A percentile compares a stretch with the other conserved stretches of the same genome.
Evolutionary conservation across 2,888 invertebrate genomes (phyloP).

Genomic region (Ormia ochracea): DNA sequence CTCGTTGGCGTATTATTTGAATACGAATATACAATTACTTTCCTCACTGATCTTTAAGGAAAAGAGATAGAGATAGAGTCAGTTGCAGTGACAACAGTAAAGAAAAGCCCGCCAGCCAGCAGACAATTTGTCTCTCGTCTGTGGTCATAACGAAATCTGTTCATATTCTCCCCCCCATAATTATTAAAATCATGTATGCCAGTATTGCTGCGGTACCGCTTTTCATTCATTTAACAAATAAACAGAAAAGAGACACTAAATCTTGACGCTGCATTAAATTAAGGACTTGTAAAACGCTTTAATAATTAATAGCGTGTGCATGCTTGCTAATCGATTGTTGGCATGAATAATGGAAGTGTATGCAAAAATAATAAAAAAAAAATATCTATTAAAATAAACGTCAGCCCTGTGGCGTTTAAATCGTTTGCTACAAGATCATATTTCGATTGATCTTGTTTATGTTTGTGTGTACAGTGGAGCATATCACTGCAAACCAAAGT

Average conservation of each 20-base stretch:
- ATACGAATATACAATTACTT: neutral
- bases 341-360: constrained; percentile 27
- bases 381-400: constrained; percentile 20
- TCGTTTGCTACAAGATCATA: neutral
- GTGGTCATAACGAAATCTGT: neutral
- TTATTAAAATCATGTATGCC: neutral
- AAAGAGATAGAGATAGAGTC: neutral
- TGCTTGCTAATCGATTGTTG: constrained; percentile 7
- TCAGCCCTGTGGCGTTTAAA: neutral
- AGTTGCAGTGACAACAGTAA: neutral
- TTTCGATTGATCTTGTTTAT: constrained; percentile 12
- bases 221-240: constrained; percentile 4
- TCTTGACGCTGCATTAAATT: constrained; percentile 14
- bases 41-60: neutral
- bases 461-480: no score
- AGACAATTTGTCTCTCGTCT: constrained; percentile 20
- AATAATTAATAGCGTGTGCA: constrained; percentile 14
- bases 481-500: neutral
- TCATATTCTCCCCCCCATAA: neutral
- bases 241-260: constrained; percentile 6
- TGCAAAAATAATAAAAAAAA: constrained; percentile 12
- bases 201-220: neutral
- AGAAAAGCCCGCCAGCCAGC: neutral
- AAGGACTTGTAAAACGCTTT: neutral
- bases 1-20: neutral